Percentiles rank a stretch among this genome's conserved stretches.
phyloP scores from a whole-genome alignment of 2,797 vertebrate species.

The Hemibagrus guttatus region DNA sequence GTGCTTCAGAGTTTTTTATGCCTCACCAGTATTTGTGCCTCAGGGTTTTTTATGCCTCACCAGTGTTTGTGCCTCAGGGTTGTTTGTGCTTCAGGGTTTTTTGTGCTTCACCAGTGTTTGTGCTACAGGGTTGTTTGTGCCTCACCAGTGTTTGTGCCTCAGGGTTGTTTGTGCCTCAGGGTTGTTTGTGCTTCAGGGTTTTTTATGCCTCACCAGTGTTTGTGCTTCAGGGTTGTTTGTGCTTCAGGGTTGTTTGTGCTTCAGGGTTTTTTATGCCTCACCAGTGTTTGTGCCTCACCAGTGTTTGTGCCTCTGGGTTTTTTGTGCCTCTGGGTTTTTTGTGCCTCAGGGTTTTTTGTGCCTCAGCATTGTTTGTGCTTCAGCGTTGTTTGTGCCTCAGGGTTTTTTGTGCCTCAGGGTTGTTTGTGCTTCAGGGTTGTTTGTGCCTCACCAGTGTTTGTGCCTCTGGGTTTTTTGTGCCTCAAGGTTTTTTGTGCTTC shows the following conservation, averaged over 20 bases:
- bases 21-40: background rate
- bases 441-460: background rate
- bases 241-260: too few relatives aligned
- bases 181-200: background rate
- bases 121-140: background rate
- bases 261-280: background rate
- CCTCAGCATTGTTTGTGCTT: background rate
- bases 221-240: background rate
- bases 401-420: too few relatives aligned
- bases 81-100: background rate
- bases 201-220: background rate
- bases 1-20: background rate
- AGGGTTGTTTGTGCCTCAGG: background rate
- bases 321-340: background rate
- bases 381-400: background rate
- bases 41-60: background rate
- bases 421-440: background rate
- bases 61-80: too few relatives aligned
- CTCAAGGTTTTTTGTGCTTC: background rate
- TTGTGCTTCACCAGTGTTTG: background rate
- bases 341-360: background rate
- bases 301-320: background rate
- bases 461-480: background rate
- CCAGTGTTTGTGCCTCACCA: background rate
- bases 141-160: background rate